Conservation (phyloP, 64 coral and sea anemone species). For the Dendronephthya gigantea region DNA sequence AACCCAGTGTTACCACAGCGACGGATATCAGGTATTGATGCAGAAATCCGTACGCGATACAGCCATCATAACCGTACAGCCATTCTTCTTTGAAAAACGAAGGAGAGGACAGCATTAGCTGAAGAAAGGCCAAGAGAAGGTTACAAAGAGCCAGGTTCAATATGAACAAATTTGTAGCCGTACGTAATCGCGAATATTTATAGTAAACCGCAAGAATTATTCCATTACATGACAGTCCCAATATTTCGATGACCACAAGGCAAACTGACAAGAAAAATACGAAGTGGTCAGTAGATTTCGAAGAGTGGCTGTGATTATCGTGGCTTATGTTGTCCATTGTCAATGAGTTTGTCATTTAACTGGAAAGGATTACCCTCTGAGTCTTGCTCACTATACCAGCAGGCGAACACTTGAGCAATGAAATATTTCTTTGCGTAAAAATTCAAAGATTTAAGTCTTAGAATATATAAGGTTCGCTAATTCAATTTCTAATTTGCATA, state of each 20-base stretch:
- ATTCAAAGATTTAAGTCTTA: no score
- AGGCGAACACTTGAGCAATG: no score
- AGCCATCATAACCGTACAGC: conserved; percentile 52
- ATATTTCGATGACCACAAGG: background rate
- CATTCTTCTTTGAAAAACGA: conserved; percentile 48
- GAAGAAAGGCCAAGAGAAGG: conserved; percentile 60
- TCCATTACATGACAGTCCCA: background rate
- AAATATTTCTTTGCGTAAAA: no score
- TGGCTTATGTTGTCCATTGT: background rate
- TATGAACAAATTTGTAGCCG: conserved; percentile 83
- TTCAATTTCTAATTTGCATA: no score
- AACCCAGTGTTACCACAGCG: conserved; percentile 57
- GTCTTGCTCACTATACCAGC: no score
- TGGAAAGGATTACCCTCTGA: no score
- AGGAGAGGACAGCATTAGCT: conserved; percentile 50
- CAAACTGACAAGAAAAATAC: background rate
- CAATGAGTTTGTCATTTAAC: background rate
- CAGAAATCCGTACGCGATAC: conserved; percentile 68
- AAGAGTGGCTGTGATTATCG: background rate
- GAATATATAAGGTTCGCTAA: no score
- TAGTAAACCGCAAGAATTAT: background rate
- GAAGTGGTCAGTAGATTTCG: background rate
- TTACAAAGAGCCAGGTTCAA: conserved; percentile 83
- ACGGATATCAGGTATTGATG: conserved; percentile 78
- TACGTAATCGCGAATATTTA: conserved; percentile 64